Percentiles rank a stretch among this genome's conserved stretches.
phyloP scores from a whole-genome alignment of 2,888 invertebrate genomes.

The Mesochorus sp. region DNA sequence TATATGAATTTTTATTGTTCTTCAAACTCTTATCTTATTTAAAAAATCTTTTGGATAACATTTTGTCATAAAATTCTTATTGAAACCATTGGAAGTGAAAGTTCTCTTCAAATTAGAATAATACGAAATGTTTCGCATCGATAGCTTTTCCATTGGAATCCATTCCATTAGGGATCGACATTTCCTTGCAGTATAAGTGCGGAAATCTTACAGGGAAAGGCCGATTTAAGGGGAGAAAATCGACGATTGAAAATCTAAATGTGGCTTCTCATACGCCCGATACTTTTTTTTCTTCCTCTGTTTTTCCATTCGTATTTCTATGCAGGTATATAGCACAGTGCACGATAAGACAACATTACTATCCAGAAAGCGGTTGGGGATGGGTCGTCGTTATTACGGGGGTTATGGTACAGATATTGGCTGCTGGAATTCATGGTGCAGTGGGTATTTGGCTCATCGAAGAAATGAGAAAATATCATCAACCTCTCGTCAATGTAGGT shows the following conservation, averaged over 20 bases:
- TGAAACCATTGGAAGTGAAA: no score
- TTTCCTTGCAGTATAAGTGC: neutral
- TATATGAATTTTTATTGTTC: no score
- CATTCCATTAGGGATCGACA: neutral
- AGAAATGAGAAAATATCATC: constrained; percentile 74
- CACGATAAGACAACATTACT: constrained; percentile 84
- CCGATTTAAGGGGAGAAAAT: neutral
- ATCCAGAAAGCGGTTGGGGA: constrained; percentile 86
- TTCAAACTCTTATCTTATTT: no score
- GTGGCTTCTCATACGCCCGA: neutral
- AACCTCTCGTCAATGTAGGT: constrained; percentile 75
- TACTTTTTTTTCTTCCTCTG: constrained; percentile 15
- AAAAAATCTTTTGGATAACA: no score
- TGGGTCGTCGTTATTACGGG: constrained; percentile 84
- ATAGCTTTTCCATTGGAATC: neutral
- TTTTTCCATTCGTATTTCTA: constrained; percentile 34
- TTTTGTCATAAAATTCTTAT: no score
- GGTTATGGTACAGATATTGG: constrained; percentile 83
- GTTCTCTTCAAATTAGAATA: no score
- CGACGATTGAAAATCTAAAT: constrained; percentile 28
- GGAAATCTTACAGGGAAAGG: neutral
- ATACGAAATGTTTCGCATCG: neutral
- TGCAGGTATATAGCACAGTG: constrained; percentile 70
- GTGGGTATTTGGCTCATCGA: constrained; percentile 75
- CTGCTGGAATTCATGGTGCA: constrained; percentile 83